Evolutionary conservation across 1,140 invertebrate species (phyloP).

Genomic region (Asobara japonica): DNA sequence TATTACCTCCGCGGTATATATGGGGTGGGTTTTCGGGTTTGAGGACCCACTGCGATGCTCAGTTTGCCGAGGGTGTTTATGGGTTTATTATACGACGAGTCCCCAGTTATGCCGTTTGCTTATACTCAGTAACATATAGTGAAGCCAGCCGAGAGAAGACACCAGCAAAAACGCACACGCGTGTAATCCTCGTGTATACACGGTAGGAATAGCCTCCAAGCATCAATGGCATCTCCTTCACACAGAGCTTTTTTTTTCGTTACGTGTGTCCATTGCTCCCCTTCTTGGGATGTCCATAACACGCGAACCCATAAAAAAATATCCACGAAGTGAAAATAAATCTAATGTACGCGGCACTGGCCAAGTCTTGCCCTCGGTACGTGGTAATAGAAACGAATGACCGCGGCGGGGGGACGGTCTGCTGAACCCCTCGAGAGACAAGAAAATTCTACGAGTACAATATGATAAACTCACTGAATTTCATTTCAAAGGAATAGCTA

Average conservation of each 20-base stretch:
- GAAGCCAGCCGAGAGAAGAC: conserved; percentile 29
- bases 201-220: conserved; percentile 5
- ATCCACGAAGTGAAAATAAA: conserved; percentile 65
- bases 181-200: conserved; percentile 23
- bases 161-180: conserved; percentile 16
- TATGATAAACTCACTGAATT: background rate
- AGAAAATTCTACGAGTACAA: background rate
- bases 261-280: conserved; percentile 34
- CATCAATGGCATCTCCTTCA: background rate
- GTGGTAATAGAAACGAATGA: conserved; percentile 64
- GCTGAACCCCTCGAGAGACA: background rate
- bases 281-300: conserved; percentile 42
- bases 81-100: conserved; percentile 65
- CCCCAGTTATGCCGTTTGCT: conserved; percentile 48
- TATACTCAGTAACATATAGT: conserved; percentile 37
- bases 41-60: conserved; percentile 25
- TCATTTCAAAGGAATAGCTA: background rate
- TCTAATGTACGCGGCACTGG: conserved; percentile 47
- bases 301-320: conserved; percentile 59
- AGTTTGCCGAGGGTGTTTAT: conserved; percentile 61
- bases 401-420: background rate
- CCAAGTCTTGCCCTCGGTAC: conserved; percentile 43
- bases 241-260: conserved; percentile 9
- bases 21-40: conserved; percentile 18
- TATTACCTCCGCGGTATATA: conserved; percentile 45